These are phyloP conservation scores for Neopelma chrysocephalum DNA, from an alignment of 2,797 vertebrate genomes.

Conservation along the genomic window DNA sequence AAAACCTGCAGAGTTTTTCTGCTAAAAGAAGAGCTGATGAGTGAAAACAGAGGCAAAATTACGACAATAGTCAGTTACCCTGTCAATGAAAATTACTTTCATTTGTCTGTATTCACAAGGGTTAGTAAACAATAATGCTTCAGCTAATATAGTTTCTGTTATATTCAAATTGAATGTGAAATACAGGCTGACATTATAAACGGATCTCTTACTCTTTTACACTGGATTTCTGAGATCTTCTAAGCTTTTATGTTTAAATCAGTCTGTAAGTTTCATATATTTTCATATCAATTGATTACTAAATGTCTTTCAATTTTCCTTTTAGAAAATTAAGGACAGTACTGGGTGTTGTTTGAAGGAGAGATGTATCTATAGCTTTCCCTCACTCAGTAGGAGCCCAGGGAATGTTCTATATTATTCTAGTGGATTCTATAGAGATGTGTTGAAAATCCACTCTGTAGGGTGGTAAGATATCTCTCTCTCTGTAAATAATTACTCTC, in stretches of 20 bases:
- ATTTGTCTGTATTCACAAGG: constrained; percentile 49
- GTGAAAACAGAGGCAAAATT: constrained; percentile 55
- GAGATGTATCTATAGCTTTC: neutral
- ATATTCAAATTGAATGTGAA: constrained; percentile 71
- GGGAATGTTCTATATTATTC: neutral
- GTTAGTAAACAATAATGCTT: constrained; percentile 70
- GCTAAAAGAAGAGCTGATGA: constrained; percentile 51
- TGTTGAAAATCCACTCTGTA: neutral
- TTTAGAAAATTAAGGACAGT: neutral
- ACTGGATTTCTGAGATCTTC: constrained; percentile 24
- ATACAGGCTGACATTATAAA: constrained; percentile 60
- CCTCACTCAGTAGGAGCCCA: neutral
- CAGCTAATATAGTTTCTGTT: constrained; percentile 60
- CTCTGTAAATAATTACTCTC: neutral
- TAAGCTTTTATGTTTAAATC: constrained; percentile 32
- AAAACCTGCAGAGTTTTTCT: constrained; percentile 42
- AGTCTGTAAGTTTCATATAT: neutral
- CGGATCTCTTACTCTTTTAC: constrained; percentile 14
- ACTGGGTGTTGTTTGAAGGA: constrained; percentile 1
- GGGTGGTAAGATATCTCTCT: neutral
- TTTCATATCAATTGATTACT: neutral
- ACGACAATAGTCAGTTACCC: constrained; percentile 51
- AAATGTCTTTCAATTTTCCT: constrained; percentile 22
- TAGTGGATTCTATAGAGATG: neutral
- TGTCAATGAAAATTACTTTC: constrained; percentile 77